Conservation (phyloP, 2,888 invertebrate species). For the Eugnorisma glareosa region DNA sequence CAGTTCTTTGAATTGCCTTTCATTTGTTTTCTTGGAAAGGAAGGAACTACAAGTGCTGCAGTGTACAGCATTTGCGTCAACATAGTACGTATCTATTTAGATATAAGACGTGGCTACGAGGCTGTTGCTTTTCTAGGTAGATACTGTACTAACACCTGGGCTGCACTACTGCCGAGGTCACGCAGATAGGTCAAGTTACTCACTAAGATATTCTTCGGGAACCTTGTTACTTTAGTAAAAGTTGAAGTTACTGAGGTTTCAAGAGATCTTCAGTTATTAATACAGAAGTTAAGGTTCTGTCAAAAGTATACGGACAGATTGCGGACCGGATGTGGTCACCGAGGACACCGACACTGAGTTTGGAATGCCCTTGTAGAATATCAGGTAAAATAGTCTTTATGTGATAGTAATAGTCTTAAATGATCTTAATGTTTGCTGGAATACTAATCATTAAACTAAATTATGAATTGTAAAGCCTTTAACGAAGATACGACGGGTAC, state of each 20-base stretch:
- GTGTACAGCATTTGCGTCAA: no score
- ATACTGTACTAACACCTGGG: constrained; percentile 20
- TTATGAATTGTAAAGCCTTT: no score
- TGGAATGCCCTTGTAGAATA: not conserved
- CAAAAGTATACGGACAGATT: not conserved
- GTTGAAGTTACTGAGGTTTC: not conserved
- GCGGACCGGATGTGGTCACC: no score
- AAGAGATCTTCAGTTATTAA: not conserved
- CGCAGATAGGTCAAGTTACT: constrained; percentile 44
- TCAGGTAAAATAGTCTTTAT: no score
- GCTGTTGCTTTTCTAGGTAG: not conserved
- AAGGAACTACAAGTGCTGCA: no score
- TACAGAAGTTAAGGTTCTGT: not conserved
- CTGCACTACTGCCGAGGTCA: constrained; percentile 29
- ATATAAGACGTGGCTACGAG: not conserved
- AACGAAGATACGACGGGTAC: not conserved
- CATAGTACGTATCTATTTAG: not conserved
- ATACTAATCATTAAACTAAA: not conserved
- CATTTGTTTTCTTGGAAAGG: not conserved
- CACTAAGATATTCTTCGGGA: constrained; percentile 19
- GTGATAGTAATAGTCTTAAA: not conserved
- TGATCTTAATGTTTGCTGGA: not conserved
- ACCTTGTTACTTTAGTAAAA: constrained; percentile 19
- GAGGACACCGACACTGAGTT: not conserved
- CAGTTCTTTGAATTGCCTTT: not conserved